Conservation (phyloP, 30 jellyfish, hydroid and myxozoan genomes). For the Aurelia sp. region DNA sequence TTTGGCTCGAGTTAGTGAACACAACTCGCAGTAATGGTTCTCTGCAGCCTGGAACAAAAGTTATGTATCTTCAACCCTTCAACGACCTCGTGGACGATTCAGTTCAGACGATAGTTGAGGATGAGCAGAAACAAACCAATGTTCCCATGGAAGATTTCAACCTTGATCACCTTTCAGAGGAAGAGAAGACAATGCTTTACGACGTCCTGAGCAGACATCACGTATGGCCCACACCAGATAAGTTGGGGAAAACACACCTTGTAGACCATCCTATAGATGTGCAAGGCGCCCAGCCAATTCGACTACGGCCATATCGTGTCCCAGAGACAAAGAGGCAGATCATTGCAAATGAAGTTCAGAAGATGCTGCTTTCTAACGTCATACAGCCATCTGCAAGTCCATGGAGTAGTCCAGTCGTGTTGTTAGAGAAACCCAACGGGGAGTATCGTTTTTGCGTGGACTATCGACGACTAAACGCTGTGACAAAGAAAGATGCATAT, state of each 20-base stretch:
- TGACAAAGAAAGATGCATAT: constrained; percentile 70
- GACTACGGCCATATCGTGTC: constrained; percentile 75
- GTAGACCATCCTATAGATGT: constrained; percentile 54
- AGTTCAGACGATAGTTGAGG: no score
- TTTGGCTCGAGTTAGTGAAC: constrained; percentile 64
- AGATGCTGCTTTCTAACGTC: constrained; percentile 57
- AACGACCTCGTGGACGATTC: no score
- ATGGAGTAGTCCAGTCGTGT: constrained; percentile 69
- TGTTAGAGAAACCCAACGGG: constrained; percentile 65
- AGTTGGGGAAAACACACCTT: constrained; percentile 40
- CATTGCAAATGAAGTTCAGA: constrained; percentile 49
- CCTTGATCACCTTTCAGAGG: not conserved
- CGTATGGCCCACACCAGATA: constrained; percentile 43
- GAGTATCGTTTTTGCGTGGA: not conserved
- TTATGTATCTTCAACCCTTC: constrained; percentile 66
- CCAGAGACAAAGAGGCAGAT: constrained; percentile 57
- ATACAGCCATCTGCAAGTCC: constrained; percentile 70
- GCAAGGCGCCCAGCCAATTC: constrained; percentile 50
- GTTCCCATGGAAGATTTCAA: constrained; percentile 9
- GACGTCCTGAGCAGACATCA: constrained; percentile 27
- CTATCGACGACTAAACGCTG: constrained; percentile 55
- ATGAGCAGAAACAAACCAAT: no score
- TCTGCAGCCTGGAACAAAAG: constrained; percentile 73
- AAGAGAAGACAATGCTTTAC: constrained; percentile 8
- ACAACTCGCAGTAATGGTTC: constrained; percentile 61